Percentiles rank a stretch among this genome's conserved stretches.
Evolutionary conservation across 2,888 invertebrate species (phyloP).

Genomic region (Linnaemya tessellans): DNA sequence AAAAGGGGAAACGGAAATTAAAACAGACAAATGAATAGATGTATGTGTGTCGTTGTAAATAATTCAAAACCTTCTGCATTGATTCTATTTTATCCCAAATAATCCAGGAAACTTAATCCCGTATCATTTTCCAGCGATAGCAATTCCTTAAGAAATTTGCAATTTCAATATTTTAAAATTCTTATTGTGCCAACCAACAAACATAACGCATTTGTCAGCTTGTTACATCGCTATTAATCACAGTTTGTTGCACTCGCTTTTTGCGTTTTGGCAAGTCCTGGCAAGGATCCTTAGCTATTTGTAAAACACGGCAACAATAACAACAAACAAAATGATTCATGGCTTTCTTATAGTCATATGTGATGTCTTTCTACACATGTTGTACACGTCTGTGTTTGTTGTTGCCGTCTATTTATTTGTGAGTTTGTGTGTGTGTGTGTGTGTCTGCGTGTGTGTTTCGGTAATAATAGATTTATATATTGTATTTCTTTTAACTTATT

Average conservation of each 20-base stretch:
- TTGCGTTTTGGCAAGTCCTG: conserved; percentile 43
- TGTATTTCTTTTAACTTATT: conserved; percentile 52
- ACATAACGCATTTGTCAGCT: conserved; percentile 71
- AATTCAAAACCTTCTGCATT: conserved; percentile 16
- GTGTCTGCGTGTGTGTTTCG: neutral
- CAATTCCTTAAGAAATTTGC: conserved; percentile 24
- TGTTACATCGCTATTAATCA: conserved; percentile 73
- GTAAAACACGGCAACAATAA: conserved; percentile 7
- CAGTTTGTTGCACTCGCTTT: conserved; percentile 72
- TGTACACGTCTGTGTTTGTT: conserved; percentile 12
- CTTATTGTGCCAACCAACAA: conserved; percentile 32
- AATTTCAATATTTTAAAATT: conserved; percentile 62
- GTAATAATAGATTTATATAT: conserved; percentile 70
- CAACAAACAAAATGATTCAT: conserved; percentile 65
- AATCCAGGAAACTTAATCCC: conserved; percentile 47
- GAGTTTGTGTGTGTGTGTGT: neutral
- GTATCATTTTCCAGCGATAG: conserved; percentile 17
- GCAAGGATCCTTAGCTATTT: conserved; percentile 50
- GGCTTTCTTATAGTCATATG: conserved; percentile 66
- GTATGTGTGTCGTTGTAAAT: neutral
- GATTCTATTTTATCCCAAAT: neutral
- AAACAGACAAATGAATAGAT: neutral
- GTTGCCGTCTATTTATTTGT: too few species aligned
- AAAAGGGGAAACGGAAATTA: conserved; percentile 32
- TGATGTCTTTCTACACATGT: conserved; percentile 69